phyloP scores from a whole-genome alignment of 1,140 invertebrate species.

The Cydia splendana region DNA sequence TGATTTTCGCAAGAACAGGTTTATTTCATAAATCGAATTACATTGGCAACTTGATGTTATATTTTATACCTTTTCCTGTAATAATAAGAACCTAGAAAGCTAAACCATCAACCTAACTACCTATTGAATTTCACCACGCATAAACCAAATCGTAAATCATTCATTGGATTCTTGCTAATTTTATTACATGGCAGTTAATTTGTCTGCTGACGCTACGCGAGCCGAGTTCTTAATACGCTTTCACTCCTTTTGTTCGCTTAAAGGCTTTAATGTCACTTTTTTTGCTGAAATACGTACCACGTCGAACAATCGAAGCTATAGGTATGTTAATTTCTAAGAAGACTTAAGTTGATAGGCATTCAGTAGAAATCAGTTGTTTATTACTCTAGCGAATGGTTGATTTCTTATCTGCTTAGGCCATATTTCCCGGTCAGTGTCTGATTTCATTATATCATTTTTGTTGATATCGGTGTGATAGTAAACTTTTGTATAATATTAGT shows the following conservation, averaged over 20 bases:
- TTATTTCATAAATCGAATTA: neutral
- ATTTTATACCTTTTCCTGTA: neutral
- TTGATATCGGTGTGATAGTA: too few species aligned
- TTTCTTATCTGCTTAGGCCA: too few species aligned
- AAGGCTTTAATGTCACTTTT: constrained; percentile 50
- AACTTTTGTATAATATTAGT: too few species aligned
- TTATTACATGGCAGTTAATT: constrained; percentile 1
- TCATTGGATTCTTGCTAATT: constrained; percentile 9
- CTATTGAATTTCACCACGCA: neutral
- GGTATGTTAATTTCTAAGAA: constrained; percentile 48
- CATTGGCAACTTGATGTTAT: neutral
- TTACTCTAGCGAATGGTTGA: too few species aligned
- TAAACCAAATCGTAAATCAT: constrained; percentile 5
- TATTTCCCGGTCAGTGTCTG: too few species aligned
- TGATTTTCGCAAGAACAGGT: neutral
- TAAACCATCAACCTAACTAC: neutral
- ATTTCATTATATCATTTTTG: too few species aligned
- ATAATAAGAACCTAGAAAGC: neutral
- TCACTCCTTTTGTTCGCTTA: constrained; percentile 67
- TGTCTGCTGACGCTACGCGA: constrained; percentile 23
- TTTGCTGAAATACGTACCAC: constrained; percentile 52
- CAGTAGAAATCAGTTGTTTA: neutral
- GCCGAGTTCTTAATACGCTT: constrained; percentile 50
- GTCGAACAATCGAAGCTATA: constrained; percentile 55
- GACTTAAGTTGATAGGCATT: neutral